These are phyloP conservation scores for Ormyrus rosae DNA, from an alignment of 2,888 invertebrate genomes.

Conservation along the genomic window DNA sequence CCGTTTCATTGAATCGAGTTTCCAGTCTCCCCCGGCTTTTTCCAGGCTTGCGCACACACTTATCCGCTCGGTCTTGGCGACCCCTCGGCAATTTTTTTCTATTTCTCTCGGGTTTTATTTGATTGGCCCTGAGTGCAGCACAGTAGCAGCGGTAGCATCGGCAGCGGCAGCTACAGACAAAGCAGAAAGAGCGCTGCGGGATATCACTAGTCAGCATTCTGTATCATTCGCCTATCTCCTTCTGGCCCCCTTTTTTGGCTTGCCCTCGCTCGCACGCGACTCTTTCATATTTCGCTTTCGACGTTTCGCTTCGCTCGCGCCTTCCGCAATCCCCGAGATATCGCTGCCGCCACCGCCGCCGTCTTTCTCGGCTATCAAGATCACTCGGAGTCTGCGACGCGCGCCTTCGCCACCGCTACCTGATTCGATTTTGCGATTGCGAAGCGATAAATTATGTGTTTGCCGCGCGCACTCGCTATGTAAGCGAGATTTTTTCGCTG, in stretches of 20 bases:
- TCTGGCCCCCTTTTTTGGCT: conserved; percentile 11
- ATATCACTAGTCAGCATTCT: conserved; percentile 38
- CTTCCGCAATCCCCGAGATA: conserved; percentile 30
- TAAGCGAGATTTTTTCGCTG: conserved; percentile 4
- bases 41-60: background rate
- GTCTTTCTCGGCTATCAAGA: conserved; percentile 27
- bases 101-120: conserved; percentile 55
- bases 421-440: conserved; percentile 44
- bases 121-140: conserved; percentile 48
- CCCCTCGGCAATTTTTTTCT: conserved; percentile 24
- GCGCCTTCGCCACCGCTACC: conserved; percentile 7
- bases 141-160: background rate
- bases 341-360: conserved; percentile 11
- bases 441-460: conserved; percentile 29
- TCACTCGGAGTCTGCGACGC: conserved; percentile 4
- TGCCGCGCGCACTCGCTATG: background rate
- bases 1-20: background rate
- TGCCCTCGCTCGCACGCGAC: background rate
- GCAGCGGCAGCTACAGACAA: conserved; percentile 9
- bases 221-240: conserved; percentile 19
- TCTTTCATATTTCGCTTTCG: conserved; percentile 44
- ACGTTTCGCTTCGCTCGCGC: conserved; percentile 38
- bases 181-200: conserved; percentile 6
- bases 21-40: background rate
- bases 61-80: background rate